phyloP scores from a whole-genome alignment of 2,888 invertebrate genomes.

The Notodonta ziczac region DNA sequence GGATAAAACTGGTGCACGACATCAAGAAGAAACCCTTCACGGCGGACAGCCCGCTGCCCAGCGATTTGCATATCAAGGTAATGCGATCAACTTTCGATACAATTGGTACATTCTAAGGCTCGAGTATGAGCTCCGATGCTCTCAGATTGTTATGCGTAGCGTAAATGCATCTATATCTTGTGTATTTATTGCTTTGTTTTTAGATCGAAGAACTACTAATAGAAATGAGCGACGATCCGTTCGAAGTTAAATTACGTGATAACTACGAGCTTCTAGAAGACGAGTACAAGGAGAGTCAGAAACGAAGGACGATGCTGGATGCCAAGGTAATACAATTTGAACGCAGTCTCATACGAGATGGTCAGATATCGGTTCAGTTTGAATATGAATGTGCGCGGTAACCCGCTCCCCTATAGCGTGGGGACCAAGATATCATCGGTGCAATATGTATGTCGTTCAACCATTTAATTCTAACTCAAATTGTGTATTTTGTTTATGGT shows the following conservation, averaged over 20 bases:
- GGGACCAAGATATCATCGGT: no score
- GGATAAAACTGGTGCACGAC: constrained; percentile 94
- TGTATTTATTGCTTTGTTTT: constrained; percentile 18
- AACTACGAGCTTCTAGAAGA: constrained; percentile 98
- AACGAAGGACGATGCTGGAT: constrained; percentile 94
- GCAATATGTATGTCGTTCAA: no score
- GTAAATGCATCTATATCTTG: not conserved
- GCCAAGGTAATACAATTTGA: constrained; percentile 85
- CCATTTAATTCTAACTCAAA: no score
- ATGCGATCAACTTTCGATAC: not conserved
- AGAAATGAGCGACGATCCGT: constrained; percentile 98
- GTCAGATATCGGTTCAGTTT: no score
- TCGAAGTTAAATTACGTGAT: constrained; percentile 97
- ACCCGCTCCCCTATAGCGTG: no score
- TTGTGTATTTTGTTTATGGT: no score
- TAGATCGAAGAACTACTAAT: constrained; percentile 94
- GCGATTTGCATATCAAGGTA: constrained; percentile 95
- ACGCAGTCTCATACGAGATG: no score
- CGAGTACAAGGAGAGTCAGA: constrained; percentile 97
- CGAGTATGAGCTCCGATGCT: no score
- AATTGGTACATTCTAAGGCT: constrained; percentile 21
- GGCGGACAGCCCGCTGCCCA: constrained; percentile 89
- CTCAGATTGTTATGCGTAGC: no score
- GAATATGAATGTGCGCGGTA: no score
- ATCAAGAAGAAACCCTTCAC: constrained; percentile 88